Conservation (phyloP, 2,888 invertebrate genomes). For the Drosophila affinis region DNA sequence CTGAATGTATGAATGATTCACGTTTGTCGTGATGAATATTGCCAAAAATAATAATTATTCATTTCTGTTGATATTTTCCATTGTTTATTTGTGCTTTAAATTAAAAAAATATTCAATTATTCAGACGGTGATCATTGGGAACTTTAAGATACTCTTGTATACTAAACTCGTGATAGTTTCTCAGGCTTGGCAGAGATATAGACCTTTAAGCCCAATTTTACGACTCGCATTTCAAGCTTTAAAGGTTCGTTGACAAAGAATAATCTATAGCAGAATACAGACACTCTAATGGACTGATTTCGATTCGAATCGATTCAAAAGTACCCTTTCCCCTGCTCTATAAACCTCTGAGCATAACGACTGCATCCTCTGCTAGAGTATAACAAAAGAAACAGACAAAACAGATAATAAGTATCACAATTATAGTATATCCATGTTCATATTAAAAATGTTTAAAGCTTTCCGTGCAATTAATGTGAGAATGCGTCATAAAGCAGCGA, state of each 20-base stretch:
- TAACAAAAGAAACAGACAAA: not conserved
- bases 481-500: slow-evolving; percentile 7
- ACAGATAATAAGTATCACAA: slow-evolving; percentile 4
- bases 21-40: slow-evolving; percentile 1
- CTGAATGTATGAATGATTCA: slow-evolving; percentile 35
- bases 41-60: slow-evolving; percentile 7
- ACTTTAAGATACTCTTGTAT: not conserved
- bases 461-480: slow-evolving; percentile 1
- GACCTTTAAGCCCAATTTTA: no score
- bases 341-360: not conserved
- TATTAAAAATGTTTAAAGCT: slow-evolving; percentile 8
- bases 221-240: no score
- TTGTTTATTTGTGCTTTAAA: slow-evolving; percentile 21
- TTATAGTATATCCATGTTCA: not conserved
- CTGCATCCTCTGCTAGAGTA: not conserved
- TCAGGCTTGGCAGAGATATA: not conserved
- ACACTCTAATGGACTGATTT: no score
- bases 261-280: no score
- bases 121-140: not conserved
- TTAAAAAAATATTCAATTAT: slow-evolving; percentile 11
- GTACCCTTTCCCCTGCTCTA: no score
- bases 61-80: slow-evolving; percentile 15
- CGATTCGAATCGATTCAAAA: no score
- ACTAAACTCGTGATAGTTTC: not conserved
- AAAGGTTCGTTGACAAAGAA: no score